Evolutionary conservation across 2,113 vertebrate species (phyloP), one percentile per base, ranked within the genome.

Genomic region (Tapirus terrestris): DNA sequence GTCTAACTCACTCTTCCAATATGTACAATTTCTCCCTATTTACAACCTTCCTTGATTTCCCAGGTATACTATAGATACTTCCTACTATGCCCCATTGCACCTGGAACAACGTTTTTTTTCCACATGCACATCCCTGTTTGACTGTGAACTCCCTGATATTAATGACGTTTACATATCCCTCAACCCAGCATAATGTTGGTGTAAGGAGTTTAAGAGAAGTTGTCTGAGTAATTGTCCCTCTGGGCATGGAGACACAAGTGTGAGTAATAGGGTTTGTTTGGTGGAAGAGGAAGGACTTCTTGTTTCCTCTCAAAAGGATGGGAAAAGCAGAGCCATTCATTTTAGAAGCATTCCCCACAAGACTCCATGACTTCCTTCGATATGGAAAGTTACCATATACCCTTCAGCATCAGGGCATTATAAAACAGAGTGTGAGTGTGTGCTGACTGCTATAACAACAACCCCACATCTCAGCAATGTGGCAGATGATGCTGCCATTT

Each of bases 341-440:
- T 51, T 3, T 18, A 20, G 43, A 45, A 14, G 36, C 5, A 5
- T 7, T 33, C 56, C 12, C 29, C 70, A 25, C 20, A 45, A 33
- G 21, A 18, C 68, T 33, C 25, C 29, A 2, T 3, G 70, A 33
- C 17, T 23, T 6, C 20, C 36, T 60, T 2, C 5, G 27, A 29
- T 29, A 20, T 3, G 12, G 51, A 16, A 33, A 73, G 68, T 16
- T 27, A 1, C 18, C 1, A 43, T 0, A 1, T 1, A 27, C 3
- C 0, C 68, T 31, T 6, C 2, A 0, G 12, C 27, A 4, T 8
- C 16, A 12, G 10, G 6, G 4, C 1, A 0, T 73, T 21, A 20
- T 5, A 14, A 33, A 60, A 45, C 27, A 5, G 4, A 3, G 25
- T 10, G 8, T 31, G 13, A 13, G 27, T 31, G 27, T 6, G 33